Conservation (phyloP, 2,113 vertebrate species). For the Spheniscus mendiculus region DNA sequence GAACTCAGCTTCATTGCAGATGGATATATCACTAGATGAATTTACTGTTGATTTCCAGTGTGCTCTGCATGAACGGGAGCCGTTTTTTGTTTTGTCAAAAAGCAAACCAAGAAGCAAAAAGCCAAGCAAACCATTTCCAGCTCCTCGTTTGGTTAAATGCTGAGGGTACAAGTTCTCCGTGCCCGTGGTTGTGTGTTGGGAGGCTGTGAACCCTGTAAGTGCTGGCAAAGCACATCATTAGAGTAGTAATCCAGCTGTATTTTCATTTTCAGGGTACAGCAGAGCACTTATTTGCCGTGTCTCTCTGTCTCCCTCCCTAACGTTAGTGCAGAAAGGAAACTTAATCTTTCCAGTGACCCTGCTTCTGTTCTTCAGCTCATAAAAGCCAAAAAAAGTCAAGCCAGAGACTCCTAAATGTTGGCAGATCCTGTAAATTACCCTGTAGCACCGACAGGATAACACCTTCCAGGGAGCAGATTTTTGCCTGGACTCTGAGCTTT, state of each 20-base stretch:
- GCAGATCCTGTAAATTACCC: constrained; percentile 35
- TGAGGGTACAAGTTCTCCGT: not conserved
- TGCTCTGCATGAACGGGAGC: not conserved
- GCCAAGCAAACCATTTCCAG: not conserved
- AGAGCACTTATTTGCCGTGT: not conserved
- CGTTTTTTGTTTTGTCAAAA: not conserved
- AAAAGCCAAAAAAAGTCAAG: constrained; percentile 40
- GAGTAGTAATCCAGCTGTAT: not conserved
- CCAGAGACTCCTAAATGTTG: not conserved
- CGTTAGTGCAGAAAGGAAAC: constrained; percentile 14
- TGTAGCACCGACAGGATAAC: not conserved
- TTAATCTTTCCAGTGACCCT: constrained; percentile 4
- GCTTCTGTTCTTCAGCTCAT: constrained; percentile 27
- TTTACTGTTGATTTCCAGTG: not conserved
- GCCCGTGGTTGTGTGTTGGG: not conserved
- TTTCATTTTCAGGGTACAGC: not conserved
- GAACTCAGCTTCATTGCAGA: not conserved
- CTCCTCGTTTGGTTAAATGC: not conserved
- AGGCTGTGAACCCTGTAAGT: not conserved
- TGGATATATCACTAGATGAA: rapidly evolving
- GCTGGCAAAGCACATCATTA: not conserved
- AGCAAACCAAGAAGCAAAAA: not conserved
- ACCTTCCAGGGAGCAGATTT: not conserved
- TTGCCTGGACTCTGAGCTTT: not conserved
- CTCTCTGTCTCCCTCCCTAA: not conserved